phyloP scores from a whole-genome alignment of 1,140 invertebrate genomes.

The Lordiphosa mommai region DNA sequence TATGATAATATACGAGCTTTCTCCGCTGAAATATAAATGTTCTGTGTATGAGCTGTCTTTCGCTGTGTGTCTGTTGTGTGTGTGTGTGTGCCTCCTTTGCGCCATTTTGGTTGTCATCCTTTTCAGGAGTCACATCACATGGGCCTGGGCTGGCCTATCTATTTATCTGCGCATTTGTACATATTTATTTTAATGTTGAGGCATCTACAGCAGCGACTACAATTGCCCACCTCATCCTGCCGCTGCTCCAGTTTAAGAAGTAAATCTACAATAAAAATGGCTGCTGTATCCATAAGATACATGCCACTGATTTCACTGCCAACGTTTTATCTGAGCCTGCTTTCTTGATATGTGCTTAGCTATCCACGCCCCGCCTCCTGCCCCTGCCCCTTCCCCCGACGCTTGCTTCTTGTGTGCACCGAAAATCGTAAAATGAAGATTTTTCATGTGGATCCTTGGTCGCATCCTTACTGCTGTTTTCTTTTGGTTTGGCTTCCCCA shows the following conservation, averaged over 20 bases:
- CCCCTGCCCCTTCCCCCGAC: background rate
- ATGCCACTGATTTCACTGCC: slow-evolving; percentile 74
- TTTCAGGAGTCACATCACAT: slow-evolving; percentile 73
- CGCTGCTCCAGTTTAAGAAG: slow-evolving; percentile 32
- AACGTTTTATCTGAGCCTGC: slow-evolving; percentile 60
- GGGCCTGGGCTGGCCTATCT: slow-evolving; percentile 64
- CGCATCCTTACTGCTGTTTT: slow-evolving; percentile 56
- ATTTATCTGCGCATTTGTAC: slow-evolving; percentile 77
- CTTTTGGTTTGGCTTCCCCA: slow-evolving; percentile 51
- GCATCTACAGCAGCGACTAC: slow-evolving; percentile 52
- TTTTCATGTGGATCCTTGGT: slow-evolving; percentile 65
- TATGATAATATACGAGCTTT: slow-evolving; percentile 80
- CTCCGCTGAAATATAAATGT: slow-evolving; percentile 79
- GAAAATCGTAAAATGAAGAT: slow-evolving; percentile 77
- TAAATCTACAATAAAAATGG: slow-evolving; percentile 77
- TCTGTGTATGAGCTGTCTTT: slow-evolving; percentile 65
- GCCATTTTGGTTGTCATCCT: slow-evolving; percentile 73
- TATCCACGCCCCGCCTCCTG: slow-evolving; percentile 19
- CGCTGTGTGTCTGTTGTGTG: slow-evolving; percentile 23
- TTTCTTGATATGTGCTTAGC: slow-evolving; percentile 65
- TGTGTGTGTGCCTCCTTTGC: slow-evolving; percentile 46
- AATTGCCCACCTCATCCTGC: slow-evolving; percentile 53
- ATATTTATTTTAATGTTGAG: slow-evolving; percentile 79
- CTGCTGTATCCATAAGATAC: slow-evolving; percentile 77
- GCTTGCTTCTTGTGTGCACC: slow-evolving; percentile 22